Conservation (phyloP, 2,113 vertebrate species). For the human (Homo sapiens) region GRCh38 chr12:72610001-72610500, state of each 20-base stretch:
- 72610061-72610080: constrained; percentile 12
- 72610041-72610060: constrained; percentile 3
- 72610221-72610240: background rate
- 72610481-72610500: background rate
- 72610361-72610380: background rate
- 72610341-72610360: background rate
- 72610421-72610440: background rate
- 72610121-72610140: constrained; percentile 20
- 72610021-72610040: background rate
- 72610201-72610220: background rate
- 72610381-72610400: background rate
- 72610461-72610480: background rate
- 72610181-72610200: background rate
- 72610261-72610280: background rate
- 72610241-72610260: background rate
- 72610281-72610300: background rate
- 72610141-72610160: background rate
- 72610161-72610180: background rate
- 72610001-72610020: background rate
- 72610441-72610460: background rate
- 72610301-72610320: constrained; percentile 18
- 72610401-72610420: background rate
- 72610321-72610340: background rate
- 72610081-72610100: background rate
- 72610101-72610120: background rate